Conservation (phyloP, 2,888 invertebrate species). For the Sipha maydis region DNA sequence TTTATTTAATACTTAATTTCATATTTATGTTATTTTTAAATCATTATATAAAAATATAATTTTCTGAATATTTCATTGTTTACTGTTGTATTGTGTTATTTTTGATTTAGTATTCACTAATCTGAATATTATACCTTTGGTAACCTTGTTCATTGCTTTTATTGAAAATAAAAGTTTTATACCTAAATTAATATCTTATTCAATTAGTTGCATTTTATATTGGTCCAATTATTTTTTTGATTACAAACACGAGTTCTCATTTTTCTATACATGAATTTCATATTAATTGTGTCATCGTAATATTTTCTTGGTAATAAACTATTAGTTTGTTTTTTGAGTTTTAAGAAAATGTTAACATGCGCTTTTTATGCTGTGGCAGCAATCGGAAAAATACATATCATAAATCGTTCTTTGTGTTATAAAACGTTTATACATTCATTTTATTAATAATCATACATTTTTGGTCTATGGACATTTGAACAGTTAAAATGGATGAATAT, state of each 20-base stretch:
- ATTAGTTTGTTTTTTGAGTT: background rate
- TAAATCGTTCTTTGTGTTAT: background rate
- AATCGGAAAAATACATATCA: background rate
- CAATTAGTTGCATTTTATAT: no score
- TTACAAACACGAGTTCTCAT: background rate
- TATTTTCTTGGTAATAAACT: background rate
- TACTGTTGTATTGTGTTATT: no score
- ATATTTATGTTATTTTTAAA: no score
- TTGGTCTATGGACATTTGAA: background rate
- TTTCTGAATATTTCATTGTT: no score
- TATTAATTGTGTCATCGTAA: background rate
- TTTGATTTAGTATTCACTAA: no score
- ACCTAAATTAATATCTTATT: no score
- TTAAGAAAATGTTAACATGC: background rate
- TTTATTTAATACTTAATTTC: no score
- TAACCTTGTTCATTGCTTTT: no score
- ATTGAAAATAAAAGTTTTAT: no score
- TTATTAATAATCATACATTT: background rate
- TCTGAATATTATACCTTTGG: no score
- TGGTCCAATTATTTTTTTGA: background rate
- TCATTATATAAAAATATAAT: no score
- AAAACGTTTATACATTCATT: background rate
- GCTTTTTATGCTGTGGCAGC: background rate
- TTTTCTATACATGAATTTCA: conserved; percentile 1
- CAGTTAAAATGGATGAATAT: background rate